Evolutionary conservation across 2,113 vertebrate genomes (phyloP).

Genomic region (Actenoides hombroni): DNA sequence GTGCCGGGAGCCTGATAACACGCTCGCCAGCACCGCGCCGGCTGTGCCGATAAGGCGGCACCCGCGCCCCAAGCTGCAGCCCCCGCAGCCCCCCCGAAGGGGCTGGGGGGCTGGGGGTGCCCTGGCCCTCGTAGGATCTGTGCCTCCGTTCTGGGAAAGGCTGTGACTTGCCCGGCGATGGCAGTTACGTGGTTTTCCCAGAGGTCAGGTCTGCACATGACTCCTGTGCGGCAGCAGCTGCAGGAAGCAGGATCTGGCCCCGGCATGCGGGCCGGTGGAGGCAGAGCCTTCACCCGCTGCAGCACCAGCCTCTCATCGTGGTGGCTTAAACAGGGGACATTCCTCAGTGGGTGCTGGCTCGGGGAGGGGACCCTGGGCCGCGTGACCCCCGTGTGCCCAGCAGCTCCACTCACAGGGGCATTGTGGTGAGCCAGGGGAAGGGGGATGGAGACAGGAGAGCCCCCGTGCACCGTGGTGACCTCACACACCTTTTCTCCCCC

Average conservation of each 20-base stretch:
- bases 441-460: not conserved
- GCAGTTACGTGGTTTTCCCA: not conserved
- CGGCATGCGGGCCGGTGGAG: accelerated
- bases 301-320: accelerated
- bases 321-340: not conserved
- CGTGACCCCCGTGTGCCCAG: not conserved
- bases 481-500: not conserved
- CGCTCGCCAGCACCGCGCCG: accelerated
- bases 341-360: accelerated
- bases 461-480: accelerated
- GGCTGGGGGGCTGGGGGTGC: accelerated
- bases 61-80: accelerated
- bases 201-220: not conserved
- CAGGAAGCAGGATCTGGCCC: not conserved
- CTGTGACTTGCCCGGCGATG: not conserved
- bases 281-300: not conserved
- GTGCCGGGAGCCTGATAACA: not conserved
- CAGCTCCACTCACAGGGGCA: not conserved
- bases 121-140: accelerated
- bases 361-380: not conserved
- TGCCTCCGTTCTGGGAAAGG: not conserved
- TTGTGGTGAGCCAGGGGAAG: not conserved
- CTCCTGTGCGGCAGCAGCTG: accelerated
- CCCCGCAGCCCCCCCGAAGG: accelerated
- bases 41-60: not conserved